A percentile compares a stretch with the other conserved stretches of the same genome.
These are phyloP conservation scores for Drosophila anomelani DNA, from an alignment of 2,888 invertebrate species.

Conservation along the genomic window DNA sequence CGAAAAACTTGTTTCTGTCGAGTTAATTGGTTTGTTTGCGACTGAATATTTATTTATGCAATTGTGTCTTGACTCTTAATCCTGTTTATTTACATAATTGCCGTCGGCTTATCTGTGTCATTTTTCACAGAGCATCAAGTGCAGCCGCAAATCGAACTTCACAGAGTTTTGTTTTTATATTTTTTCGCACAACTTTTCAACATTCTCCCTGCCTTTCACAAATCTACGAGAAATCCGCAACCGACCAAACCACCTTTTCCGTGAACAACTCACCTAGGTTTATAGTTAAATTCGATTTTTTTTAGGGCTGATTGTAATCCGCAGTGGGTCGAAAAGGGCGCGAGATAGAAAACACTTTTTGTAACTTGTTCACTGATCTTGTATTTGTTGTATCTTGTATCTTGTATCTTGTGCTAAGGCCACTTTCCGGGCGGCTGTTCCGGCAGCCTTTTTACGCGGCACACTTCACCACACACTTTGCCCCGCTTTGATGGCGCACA, in stretches of 20 bases:
- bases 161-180: neutral
- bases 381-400: slow-evolving; percentile 15
- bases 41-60: slow-evolving; percentile 15
- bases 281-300: slow-evolving; percentile 14
- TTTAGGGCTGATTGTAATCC: slow-evolving; percentile 24
- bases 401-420: slow-evolving; percentile 23
- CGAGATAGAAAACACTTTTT: slow-evolving; percentile 7
- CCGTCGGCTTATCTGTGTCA: slow-evolving; percentile 2
- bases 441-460: slow-evolving; percentile 27
- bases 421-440: slow-evolving; percentile 29
- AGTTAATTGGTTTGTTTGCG: slow-evolving; percentile 9
- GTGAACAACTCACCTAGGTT: slow-evolving; percentile 18
- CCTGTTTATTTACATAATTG: slow-evolving; percentile 20
- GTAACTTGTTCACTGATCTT: slow-evolving; percentile 8
- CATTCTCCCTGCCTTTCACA: slow-evolving; percentile 1
- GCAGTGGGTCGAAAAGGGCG: slow-evolving; percentile 8
- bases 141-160: slow-evolving; percentile 1
- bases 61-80: slow-evolving; percentile 9
- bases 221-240: neutral
- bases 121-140: neutral
- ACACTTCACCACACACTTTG: slow-evolving; percentile 40
- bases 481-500: slow-evolving; percentile 53
- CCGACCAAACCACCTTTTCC: slow-evolving; percentile 12
- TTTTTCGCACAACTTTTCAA: slow-evolving; percentile 4
- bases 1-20: slow-evolving; percentile 8